A percentile compares a stretch with the other conserved stretches of the same genome.
phyloP scores from a whole-genome alignment of 2,797 vertebrate species.

The Hirundo rustica region DNA sequence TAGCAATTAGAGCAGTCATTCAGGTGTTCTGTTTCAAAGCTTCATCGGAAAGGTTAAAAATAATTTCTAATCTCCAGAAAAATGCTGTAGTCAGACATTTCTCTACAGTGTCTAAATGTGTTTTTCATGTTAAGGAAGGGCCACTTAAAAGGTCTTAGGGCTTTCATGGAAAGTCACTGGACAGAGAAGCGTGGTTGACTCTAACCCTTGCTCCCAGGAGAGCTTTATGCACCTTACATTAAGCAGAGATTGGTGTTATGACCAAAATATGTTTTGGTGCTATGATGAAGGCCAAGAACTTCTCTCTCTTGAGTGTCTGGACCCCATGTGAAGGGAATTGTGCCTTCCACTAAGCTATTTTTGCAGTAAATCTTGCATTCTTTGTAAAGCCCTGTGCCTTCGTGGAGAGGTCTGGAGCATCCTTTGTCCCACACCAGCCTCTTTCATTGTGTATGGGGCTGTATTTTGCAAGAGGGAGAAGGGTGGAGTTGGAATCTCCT shows the following conservation, averaged over 20 bases:
- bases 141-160: neutral
- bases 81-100: neutral
- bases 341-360: neutral
- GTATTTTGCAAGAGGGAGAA: neutral
- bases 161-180: neutral
- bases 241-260: neutral
- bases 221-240: neutral
- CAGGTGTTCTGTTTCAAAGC: neutral
- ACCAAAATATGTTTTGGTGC: neutral
- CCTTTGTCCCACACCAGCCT: neutral
- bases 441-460: fast-evolving
- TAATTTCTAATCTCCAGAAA: neutral
- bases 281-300: neutral
- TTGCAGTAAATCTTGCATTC: neutral
- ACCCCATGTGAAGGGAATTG: neutral
- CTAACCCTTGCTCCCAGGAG: neutral
- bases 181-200: neutral
- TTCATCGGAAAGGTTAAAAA: neutral
- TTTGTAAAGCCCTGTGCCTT: neutral
- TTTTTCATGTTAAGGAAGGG: neutral
- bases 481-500: neutral
- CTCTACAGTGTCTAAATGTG: neutral
- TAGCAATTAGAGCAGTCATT: neutral
- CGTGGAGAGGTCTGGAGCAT: neutral
- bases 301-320: neutral